A percentile compares a stretch with the other conserved stretches of the same genome.
Evolutionary conservation across 2,888 invertebrate genomes (phyloP).

Genomic region (Caenorhabditis sp.): DNA sequence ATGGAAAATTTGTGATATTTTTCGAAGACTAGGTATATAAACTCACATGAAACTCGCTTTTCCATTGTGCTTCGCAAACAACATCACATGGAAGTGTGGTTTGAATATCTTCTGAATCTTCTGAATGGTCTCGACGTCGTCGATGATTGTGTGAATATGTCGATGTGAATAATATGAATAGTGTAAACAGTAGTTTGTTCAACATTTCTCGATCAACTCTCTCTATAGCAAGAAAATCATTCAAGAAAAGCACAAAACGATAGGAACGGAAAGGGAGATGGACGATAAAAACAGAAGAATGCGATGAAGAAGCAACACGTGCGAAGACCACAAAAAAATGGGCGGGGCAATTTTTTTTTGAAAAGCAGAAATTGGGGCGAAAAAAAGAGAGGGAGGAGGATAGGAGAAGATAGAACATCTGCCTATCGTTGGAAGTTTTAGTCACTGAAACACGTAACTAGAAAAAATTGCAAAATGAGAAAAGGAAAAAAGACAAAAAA

Average conservation of each 20-base stretch:
- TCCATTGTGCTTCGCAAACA: conserved; percentile 52
- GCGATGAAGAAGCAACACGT: not conserved
- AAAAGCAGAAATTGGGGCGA: not conserved
- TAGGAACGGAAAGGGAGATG: conserved; percentile 1
- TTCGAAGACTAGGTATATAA: not conserved
- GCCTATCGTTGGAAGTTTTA: not conserved
- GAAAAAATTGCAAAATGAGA: not conserved
- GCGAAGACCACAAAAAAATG: not conserved
- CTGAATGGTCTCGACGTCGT: not conserved
- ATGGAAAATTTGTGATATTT: not conserved
- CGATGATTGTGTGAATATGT: not conserved
- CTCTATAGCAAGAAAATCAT: not conserved
- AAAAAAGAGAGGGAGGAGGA: conserved; percentile 1
- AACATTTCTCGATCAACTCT: conserved; percentile 13
- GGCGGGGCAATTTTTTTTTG: not conserved
- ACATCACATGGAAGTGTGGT: conserved; percentile 32
- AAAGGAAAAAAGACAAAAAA: not conserved
- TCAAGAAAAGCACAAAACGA: not conserved
- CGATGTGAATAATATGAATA: conserved; percentile 12
- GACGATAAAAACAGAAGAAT: not conserved
- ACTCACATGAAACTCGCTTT: conserved; percentile 50
- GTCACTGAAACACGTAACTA: not conserved
- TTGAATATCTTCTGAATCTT: not conserved
- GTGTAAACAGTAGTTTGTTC: conserved; percentile 2
- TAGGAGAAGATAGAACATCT: not conserved